Conservation (phyloP, 1,140 invertebrate genomes). For the Drusus annulatus region DNA sequence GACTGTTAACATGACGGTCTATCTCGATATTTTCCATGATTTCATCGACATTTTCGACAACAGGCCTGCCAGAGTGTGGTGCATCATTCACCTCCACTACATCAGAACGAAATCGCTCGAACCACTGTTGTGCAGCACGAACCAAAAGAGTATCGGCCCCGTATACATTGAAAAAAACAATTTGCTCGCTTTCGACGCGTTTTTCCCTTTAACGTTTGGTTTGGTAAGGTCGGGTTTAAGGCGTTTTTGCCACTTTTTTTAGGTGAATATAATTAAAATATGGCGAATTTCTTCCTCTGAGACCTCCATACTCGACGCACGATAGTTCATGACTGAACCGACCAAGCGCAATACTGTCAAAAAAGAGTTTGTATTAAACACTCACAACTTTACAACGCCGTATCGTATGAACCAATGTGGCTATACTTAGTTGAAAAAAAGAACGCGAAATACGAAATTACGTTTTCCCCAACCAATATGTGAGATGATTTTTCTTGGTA, state of each 20-base stretch:
- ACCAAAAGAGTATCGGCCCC: conserved; percentile 22
- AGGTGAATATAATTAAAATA: too few relatives aligned
- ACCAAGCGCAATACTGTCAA: too few relatives aligned
- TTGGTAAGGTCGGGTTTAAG: too few relatives aligned
- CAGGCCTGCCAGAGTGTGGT: conserved; percentile 13
- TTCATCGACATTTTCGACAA: conserved; percentile 16
- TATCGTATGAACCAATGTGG: conserved; percentile 2
- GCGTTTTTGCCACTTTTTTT: too few relatives aligned
- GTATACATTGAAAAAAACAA: conserved; percentile 13
- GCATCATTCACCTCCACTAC: conserved; percentile 25
- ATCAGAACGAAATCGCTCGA: conserved; percentile 14
- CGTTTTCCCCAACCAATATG: too few relatives aligned
- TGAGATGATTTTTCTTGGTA: too few relatives aligned
- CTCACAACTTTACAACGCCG: conserved; percentile 3
- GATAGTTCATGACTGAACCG: background rate
- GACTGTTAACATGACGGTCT: too few relatives aligned
- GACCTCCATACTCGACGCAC: conserved; percentile 24
- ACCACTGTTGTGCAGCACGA: conserved; percentile 20
- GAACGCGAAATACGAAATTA: too few relatives aligned
- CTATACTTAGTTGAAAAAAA: too few relatives aligned
- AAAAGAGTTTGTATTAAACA: background rate
- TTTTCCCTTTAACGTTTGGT: too few relatives aligned
- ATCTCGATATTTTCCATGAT: background rate
- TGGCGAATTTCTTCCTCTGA: conserved; percentile 23
- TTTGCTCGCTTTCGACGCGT: too few relatives aligned